Conservation (phyloP, 2,888 invertebrate genomes). For the Dynastes tityus region DNA sequence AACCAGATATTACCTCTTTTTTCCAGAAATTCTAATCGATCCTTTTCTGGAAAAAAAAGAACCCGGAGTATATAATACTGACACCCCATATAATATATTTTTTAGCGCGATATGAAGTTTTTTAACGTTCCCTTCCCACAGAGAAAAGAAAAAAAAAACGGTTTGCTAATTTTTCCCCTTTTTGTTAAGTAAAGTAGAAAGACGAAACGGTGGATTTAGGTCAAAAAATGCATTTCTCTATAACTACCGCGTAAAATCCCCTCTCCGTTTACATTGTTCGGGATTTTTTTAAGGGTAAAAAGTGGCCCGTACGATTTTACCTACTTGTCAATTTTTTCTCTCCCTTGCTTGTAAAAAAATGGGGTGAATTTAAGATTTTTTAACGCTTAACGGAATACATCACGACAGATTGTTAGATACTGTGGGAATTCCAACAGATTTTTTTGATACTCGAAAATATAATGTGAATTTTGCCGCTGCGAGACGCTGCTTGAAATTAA, state of each 20-base stretch:
- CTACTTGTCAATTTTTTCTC: slow-evolving; percentile 46
- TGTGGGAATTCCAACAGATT: slow-evolving; percentile 48
- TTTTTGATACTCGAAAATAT: slow-evolving; percentile 17
- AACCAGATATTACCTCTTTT: slow-evolving; percentile 33
- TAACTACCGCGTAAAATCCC: slow-evolving; percentile 10
- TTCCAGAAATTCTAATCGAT: slow-evolving; percentile 38
- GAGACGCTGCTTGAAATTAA: slow-evolving; percentile 18
- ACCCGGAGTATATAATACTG: too few relatives aligned
- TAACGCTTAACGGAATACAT: slow-evolving; percentile 40
- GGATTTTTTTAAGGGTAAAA: slow-evolving; percentile 42
- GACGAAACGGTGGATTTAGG: slow-evolving; percentile 41
- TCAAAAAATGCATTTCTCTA: slow-evolving; percentile 43
- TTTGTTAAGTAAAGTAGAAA: slow-evolving; percentile 31
- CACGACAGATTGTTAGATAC: slow-evolving; percentile 13
- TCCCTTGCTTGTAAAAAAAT: slow-evolving; percentile 24
- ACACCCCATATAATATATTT: slow-evolving; percentile 8
- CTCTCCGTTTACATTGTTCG: slow-evolving; percentile 6
- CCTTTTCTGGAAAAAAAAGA: slow-evolving; percentile 17
- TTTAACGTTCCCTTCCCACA: slow-evolving; percentile 1
- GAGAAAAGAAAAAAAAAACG: slow-evolving; percentile 2
- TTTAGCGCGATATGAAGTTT: not conserved
- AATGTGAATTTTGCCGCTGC: not conserved
- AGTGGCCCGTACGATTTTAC: slow-evolving; percentile 43
- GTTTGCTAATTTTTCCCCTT: slow-evolving; percentile 37
- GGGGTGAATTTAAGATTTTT: slow-evolving; percentile 46